Evolutionary conservation across 2,113 vertebrate species (phyloP), one percentile per base, ranked within the genome.

Genomic region (Sceloporus tristichus): DNA sequence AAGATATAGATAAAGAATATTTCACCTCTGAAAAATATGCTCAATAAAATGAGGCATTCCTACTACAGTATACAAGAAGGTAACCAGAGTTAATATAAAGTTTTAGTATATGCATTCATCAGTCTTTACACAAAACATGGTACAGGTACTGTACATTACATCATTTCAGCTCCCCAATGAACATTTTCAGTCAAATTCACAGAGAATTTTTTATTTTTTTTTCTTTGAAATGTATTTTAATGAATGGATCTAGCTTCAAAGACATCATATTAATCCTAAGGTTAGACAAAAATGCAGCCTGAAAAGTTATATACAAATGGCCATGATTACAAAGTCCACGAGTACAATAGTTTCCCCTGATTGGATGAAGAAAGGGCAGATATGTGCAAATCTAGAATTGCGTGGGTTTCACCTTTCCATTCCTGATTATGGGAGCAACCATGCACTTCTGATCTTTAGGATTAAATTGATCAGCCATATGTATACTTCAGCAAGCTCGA

Each of bases 21-120:
- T 82, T 66, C 59, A 79, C 68, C 75, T 79, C 79, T 89, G 94
- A 93, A 96, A 92, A 79, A 80, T 89, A 94, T 93, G 92, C 87
- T 95, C 91, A 88, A 79, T 90, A 91, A 94, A 62, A 92, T 13
- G 29, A 95, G 93, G 88, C 92, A 94, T 94, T 95, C 91, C 92
- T 93, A 92, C 85, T 93, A 94, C 82, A 94, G 81, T 85, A 90
- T 29, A 89, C 87, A 93, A 92, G 90, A 95, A 94, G 38, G 88
- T 87, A 95, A 90, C 66, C 38, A 80, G 86, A 89, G 83, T 56
- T 92, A 94, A 90, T 85, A 94, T 88, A 91, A 87, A 66, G 78
- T 84, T 88, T 90, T 94, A 90, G 89, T 86, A 87, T 92, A 88
- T 91, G 86, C 88, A 87, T 90, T 93, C 65, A 89, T 92, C 95